Evolutionary conservation across 2,888 invertebrate species (phyloP).

Genomic region (Leptogaster cylindrica): DNA sequence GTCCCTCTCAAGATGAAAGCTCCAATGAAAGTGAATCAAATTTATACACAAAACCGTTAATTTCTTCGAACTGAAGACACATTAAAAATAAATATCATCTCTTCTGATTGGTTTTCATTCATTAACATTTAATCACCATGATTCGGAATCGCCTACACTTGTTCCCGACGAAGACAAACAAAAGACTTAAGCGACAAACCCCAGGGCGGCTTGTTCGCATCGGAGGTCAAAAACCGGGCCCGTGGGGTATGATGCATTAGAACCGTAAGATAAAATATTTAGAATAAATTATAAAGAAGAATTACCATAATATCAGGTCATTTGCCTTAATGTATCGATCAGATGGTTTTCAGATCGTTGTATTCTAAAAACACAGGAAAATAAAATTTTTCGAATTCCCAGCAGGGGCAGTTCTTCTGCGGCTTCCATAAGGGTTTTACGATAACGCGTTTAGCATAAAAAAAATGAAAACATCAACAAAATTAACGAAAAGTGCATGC

Average conservation of each 20-base stretch:
- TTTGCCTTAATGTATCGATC: slow-evolving; percentile 2
- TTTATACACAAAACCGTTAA: slow-evolving; percentile 11
- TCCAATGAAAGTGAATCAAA: too few species aligned
- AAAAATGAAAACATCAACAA: background rate
- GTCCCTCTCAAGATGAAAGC: slow-evolving; percentile 1
- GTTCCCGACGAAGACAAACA: background rate
- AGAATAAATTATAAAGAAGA: slow-evolving; percentile 14
- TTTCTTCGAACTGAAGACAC: slow-evolving; percentile 5
- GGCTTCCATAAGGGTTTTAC: background rate
- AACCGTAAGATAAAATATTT: slow-evolving; percentile 21
- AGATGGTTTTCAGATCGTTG: background rate
- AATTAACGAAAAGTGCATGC: slow-evolving; percentile 10
- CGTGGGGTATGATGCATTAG: slow-evolving; percentile 7
- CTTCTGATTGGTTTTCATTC: too few species aligned
- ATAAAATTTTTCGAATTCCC: background rate
- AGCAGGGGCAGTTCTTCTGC: slow-evolving; percentile 8
- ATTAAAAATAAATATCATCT: slow-evolving; percentile 7
- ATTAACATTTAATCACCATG: background rate
- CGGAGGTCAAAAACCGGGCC: slow-evolving; percentile 38
- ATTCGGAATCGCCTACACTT: background rate
- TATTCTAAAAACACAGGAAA: background rate
- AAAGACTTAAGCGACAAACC: slow-evolving; percentile 31
- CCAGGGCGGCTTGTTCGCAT: too few species aligned
- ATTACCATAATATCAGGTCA: slow-evolving; percentile 33
- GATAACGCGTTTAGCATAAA: background rate